phyloP scores from a whole-genome alignment of 2,888 invertebrate genomes.

The Himalopsyche kuldschensis region DNA sequence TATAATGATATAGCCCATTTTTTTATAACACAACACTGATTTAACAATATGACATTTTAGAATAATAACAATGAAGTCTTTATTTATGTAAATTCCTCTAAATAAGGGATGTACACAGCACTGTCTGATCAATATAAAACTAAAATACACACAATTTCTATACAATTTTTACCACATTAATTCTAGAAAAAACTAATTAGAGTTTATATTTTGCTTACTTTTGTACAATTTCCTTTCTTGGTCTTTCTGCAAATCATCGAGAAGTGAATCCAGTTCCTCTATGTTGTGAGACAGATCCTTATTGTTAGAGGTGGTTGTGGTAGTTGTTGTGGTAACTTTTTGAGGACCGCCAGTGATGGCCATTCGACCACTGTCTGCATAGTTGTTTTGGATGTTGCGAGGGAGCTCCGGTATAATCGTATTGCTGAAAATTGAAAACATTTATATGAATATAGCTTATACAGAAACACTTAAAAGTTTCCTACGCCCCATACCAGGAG shows the following conservation, averaged over 20 bases:
- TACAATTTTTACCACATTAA: not conserved
- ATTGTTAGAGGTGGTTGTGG: constrained; percentile 47
- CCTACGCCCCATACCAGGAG: too few species aligned
- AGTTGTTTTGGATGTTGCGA: constrained; percentile 41
- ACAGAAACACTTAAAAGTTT: too few species aligned
- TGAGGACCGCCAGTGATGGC: constrained; percentile 50
- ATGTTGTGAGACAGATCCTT: constrained; percentile 65
- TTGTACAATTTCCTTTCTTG: constrained; percentile 58
- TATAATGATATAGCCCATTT: not conserved
- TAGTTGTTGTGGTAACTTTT: constrained; percentile 42
- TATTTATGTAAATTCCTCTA: too few species aligned
- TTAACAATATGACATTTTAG: too few species aligned
- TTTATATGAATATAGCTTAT: too few species aligned
- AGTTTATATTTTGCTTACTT: constrained; percentile 45
- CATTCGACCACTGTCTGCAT: constrained; percentile 43
- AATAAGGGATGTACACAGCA: too few species aligned
- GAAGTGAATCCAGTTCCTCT: constrained; percentile 72
- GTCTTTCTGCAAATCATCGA: constrained; percentile 70
- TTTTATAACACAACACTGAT: too few species aligned
- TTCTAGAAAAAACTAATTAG: too few species aligned
- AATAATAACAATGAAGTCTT: too few species aligned
- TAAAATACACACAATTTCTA: too few species aligned
- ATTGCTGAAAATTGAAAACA: constrained; percentile 47
- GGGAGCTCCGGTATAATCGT: constrained; percentile 51
- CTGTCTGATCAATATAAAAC: too few species aligned